phyloP scores from a whole-genome alignment of 2,113 vertebrate genomes.

The Sakesphorus luctuosus region DNA sequence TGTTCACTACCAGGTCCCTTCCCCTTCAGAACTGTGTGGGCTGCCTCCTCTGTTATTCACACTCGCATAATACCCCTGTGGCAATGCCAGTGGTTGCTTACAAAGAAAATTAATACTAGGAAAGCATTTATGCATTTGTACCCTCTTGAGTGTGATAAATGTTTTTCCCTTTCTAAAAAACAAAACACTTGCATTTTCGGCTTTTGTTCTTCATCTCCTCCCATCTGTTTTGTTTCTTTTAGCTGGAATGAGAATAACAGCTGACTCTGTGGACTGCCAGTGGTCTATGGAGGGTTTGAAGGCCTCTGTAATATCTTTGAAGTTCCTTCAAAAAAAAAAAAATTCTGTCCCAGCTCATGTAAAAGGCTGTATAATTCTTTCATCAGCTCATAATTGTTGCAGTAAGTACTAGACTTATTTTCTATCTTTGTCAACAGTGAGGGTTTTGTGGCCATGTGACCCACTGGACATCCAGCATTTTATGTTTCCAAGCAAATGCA shows the following conservation, averaged over 20 bases:
- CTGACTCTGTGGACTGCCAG: conserved; percentile 23
- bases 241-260: conserved; percentile 54
- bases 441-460: background rate
- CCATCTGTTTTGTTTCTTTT: conserved; percentile 54
- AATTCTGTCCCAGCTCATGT: conserved; percentile 8
- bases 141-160: conserved; percentile 53
- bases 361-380: conserved; percentile 51
- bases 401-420: conserved; percentile 1
- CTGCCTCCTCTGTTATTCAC: background rate
- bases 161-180: conserved; percentile 48
- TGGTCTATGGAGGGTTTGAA: conserved; percentile 42
- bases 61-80: background rate
- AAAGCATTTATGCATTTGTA: conserved; percentile 55
- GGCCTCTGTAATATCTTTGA: conserved; percentile 17
- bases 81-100: conserved; percentile 43
- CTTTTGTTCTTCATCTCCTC: conserved; percentile 51
- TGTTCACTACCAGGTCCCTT: background rate
- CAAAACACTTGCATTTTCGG: conserved; percentile 56
- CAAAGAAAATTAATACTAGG: conserved; percentile 44
- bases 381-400: conserved; percentile 10
- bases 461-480: background rate
- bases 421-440: conserved; percentile 7
- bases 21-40: background rate
- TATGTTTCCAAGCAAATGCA: background rate
- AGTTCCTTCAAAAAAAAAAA: conserved; percentile 12